Base-by-base conservation (phyloP, 1,140 invertebrate species). In the Leptinotarsa undecemlineata region DNA sequence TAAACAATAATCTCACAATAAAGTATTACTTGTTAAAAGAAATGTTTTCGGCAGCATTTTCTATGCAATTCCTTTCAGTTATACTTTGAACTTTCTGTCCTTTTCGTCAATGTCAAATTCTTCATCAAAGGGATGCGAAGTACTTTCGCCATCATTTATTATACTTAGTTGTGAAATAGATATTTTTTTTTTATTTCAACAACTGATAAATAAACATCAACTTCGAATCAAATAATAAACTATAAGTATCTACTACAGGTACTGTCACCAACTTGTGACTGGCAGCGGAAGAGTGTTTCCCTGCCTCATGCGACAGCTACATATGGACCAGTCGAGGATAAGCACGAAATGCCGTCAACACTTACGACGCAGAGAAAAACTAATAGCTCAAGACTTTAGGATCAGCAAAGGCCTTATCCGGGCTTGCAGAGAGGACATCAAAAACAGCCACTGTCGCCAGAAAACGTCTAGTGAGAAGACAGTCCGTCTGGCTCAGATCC, bases 381-480 rank as follows among this genome's bases (percentile, higher is more conserved):
- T 97, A 61, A 94, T 98, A 80, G 91, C 94, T 13, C 92, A 93
- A 82, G 97, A 99, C 87, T 98, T 97, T 81, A 93, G 91, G 85
- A 91, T 96, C 4, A 96, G 95, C 78, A 94, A 93, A 84, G 94
- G 95, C 3, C 87, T 99, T 60, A 93, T 93, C 15, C 91, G 92
- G 83, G 92, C 95, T 17, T 99, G 98, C 83, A 93, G 91, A 81
- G 92, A 95, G 72, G 97, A 99, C 82, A 98, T 99, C 48, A 92
- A 92, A 81, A 90, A 88, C 73, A 91, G 95, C 83, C 91, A 92
- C 70, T 92, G 93, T 85, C 87, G 92, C 26, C 91, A 91, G 85
- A 89, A 91, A 73, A 91, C 92, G 1, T 91, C 92, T 4, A 90
- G 94, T 72, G 93, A 96, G 79, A 94, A 93, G 85, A 92, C 93